phyloP scores from a whole-genome alignment of 2,113 vertebrate genomes.

The Urocolius indicus region DNA sequence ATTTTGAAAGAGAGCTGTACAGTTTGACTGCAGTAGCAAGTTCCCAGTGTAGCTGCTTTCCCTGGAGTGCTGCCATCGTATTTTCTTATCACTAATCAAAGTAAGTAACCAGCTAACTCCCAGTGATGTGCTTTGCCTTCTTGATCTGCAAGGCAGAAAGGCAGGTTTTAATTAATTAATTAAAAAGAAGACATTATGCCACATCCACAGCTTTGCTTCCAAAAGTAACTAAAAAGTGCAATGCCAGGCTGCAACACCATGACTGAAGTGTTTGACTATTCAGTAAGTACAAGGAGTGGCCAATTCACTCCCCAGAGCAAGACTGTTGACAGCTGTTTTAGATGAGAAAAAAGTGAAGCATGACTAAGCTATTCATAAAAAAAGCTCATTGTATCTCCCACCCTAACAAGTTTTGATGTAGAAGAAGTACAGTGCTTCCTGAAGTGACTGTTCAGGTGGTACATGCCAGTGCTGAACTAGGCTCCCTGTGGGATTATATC shows the following conservation, averaged over 20 bases:
- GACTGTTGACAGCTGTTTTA: conserved; percentile 28
- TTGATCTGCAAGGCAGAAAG: conserved; percentile 5
- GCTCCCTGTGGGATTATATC: not conserved
- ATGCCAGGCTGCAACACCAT: not conserved
- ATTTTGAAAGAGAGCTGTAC: not conserved
- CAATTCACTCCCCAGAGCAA: not conserved
- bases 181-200: not conserved
- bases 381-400: not conserved
- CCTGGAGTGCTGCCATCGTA: conserved; percentile 9
- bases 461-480: not conserved
- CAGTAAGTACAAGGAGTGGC: conserved; percentile 11
- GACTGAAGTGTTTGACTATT: not conserved
- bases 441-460: not conserved
- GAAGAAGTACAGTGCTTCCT: not conserved
- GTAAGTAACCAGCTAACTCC: conserved; percentile 38
- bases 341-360: not conserved
- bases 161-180: not conserved
- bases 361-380: conserved; percentile 45
- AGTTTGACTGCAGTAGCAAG: not conserved
- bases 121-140: conserved; percentile 39
- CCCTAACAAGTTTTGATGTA: not conserved
- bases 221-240: not conserved
- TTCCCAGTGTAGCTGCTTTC: conserved; percentile 25
- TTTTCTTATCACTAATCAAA: conserved; percentile 53
- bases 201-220: not conserved